phyloP scores from a whole-genome alignment of 1,140 invertebrate species.

The Cydia fagiglandana region DNA sequence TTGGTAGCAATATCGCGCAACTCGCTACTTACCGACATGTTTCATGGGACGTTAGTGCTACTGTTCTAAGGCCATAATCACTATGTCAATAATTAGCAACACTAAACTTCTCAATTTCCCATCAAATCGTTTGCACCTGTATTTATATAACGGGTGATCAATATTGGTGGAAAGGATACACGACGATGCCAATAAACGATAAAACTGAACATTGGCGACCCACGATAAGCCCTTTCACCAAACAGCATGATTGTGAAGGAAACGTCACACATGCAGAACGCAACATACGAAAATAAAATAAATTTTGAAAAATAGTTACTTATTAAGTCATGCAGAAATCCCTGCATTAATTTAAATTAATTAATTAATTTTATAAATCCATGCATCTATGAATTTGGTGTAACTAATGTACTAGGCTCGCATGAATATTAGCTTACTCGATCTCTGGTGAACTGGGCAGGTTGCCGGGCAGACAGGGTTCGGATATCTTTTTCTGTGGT shows the following conservation, averaged over 20 bases:
- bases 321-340: slow-evolving; percentile 18
- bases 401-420: slow-evolving; percentile 25
- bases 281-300: slow-evolving; percentile 24
- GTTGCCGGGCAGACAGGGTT: slow-evolving; percentile 69
- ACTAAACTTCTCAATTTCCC: slow-evolving; percentile 26
- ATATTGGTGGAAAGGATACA: slow-evolving; percentile 35
- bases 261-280: slow-evolving; percentile 32
- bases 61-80: not conserved
- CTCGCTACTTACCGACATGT: not conserved
- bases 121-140: slow-evolving; percentile 3
- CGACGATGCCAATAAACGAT: slow-evolving; percentile 38
- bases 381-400: slow-evolving; percentile 18
- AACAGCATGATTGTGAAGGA: slow-evolving; percentile 24
- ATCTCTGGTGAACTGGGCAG: slow-evolving; percentile 83
- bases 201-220: slow-evolving; percentile 12
- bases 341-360: slow-evolving; percentile 13
- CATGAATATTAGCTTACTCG: slow-evolving; percentile 73
- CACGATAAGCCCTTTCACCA: slow-evolving; percentile 29
- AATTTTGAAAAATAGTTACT: not conserved
- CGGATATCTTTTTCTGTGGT: slow-evolving; percentile 71
- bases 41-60: not conserved
- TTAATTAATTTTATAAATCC: slow-evolving; percentile 24
- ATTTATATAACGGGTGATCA: slow-evolving; percentile 31
- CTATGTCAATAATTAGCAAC: not conserved
- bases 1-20: not conserved